Base-by-base conservation (phyloP, 2,888 invertebrate species). In the Lithophane semibrunnea region DNA sequence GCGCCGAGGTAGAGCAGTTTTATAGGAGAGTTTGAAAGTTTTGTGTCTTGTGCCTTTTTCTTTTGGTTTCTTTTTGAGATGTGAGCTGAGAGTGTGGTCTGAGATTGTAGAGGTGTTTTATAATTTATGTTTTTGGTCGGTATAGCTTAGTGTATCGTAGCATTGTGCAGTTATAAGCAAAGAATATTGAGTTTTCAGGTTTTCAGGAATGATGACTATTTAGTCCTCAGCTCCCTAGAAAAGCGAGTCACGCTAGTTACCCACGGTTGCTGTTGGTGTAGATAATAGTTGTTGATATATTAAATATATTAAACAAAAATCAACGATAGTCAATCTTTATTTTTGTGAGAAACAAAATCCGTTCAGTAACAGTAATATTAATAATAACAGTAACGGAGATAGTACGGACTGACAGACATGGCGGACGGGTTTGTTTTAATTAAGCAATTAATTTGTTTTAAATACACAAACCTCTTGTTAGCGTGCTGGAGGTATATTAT, bases 1-100 rank as follows among this genome's bases (percentile, higher is more conserved):
- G 85, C 74, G 75, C 79, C 58, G 42, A 60, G 72, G 67, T 70
- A 52, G 66, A 72, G 69, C 71, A 69, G 72, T 83, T 88, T 88
- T 85, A 80, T 78, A 70, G 63, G 29, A 37, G 63, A 80, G 66
- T 81, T 79, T 75, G 61, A 44, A 72, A 84, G 70, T 75, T 76
- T 83, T 42, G 75, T 80, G 71, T 58, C 21, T 68, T 21, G 49
- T 54, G 47, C 24, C 21, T 63, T 83, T 80, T 81, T 84, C 56
- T 84, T 79, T 49, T 56, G 29, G n/a, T 71, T 71, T 73, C 52
- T 82, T 71, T 54, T 83, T 79, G 54, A 75, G 29, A 68, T 73
- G 54, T 65, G 58, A 82, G 58, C 47, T 63, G 72, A 12, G 24
- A 68, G 58, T 66, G 18, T 70, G 54, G n/a, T 29, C 5, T 60